These are phyloP conservation scores for Drymodes brunneopygia DNA, from an alignment of 2,113 vertebrate genomes.

Conservation along the genomic window DNA sequence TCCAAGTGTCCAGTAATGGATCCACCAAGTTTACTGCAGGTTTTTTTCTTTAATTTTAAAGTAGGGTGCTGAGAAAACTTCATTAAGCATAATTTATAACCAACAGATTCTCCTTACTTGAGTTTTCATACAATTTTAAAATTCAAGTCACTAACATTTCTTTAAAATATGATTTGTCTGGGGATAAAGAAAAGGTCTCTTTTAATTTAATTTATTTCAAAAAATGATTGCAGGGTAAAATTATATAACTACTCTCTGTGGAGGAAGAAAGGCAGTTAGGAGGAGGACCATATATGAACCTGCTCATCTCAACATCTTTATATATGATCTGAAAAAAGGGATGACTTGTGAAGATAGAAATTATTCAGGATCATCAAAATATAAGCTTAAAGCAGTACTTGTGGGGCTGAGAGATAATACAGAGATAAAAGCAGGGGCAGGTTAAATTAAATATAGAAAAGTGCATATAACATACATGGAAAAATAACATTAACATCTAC, in stretches of 20 bases:
- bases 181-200: not conserved
- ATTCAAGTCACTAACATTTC: not conserved
- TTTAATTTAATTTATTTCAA: not conserved
- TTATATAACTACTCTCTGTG: not conserved
- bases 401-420: not conserved
- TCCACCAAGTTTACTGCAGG: not conserved
- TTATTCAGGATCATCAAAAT: not conserved
- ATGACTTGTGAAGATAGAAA: not conserved
- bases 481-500: not conserved
- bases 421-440: not conserved
- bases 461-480: not conserved
- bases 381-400: not conserved
- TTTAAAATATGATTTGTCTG: not conserved
- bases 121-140: not conserved
- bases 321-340: not conserved
- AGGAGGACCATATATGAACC: not conserved
- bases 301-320: not conserved
- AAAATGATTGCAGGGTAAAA: not conserved
- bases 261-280: not conserved
- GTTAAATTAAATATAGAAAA: not conserved
- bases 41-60: not conserved
- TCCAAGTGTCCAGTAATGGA: not conserved
- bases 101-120: fast-evolving
- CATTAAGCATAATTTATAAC: not conserved
- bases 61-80: not conserved